These are phyloP conservation scores for Telmatherina bonti DNA, from an alignment of 2,797 vertebrate species.

Conservation along the genomic window DNA sequence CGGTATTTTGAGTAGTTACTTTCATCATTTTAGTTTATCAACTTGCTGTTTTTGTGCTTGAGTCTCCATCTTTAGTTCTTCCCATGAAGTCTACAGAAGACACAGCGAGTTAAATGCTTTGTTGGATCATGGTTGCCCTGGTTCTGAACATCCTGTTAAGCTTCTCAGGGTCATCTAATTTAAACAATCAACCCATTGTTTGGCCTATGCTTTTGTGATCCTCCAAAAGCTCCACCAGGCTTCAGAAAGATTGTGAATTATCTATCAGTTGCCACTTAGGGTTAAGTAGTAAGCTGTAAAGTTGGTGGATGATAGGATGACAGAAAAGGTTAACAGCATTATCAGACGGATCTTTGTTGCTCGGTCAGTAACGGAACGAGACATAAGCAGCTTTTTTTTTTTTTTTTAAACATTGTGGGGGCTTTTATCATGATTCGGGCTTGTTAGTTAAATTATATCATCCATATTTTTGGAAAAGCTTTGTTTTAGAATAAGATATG, in stretches of 20 bases:
- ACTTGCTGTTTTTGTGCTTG: not conserved
- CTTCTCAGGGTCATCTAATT: constrained; percentile 46
- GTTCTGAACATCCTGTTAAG: constrained; percentile 54
- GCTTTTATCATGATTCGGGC: not conserved
- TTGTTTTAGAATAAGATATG: not conserved
- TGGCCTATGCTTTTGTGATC: constrained; percentile 46
- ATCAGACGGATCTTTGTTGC: constrained; percentile 10
- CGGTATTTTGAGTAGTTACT: not conserved
- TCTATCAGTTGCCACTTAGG: constrained; percentile 30
- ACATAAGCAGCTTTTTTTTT: not conserved
- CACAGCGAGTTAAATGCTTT: constrained; percentile 15
- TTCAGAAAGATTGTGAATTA: constrained; percentile 47
- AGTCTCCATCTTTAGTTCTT: not conserved
- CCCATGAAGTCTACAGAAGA: not conserved
- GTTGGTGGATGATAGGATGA: constrained; percentile 56
- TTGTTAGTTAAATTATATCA: not conserved
- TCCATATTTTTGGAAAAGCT: accelerated
- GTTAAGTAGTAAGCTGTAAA: constrained; percentile 41
- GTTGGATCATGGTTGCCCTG: constrained; percentile 16
- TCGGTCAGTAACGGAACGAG: not conserved
- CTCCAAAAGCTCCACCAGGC: constrained; percentile 40
- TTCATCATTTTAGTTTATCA: not conserved
- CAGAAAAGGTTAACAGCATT: constrained; percentile 38
- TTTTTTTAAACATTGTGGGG: not conserved
- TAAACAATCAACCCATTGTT: constrained; percentile 62